These are phyloP conservation scores for Scaptomyza polygonia DNA, from an alignment of 2,888 invertebrate genomes.

Conservation along the genomic window DNA sequence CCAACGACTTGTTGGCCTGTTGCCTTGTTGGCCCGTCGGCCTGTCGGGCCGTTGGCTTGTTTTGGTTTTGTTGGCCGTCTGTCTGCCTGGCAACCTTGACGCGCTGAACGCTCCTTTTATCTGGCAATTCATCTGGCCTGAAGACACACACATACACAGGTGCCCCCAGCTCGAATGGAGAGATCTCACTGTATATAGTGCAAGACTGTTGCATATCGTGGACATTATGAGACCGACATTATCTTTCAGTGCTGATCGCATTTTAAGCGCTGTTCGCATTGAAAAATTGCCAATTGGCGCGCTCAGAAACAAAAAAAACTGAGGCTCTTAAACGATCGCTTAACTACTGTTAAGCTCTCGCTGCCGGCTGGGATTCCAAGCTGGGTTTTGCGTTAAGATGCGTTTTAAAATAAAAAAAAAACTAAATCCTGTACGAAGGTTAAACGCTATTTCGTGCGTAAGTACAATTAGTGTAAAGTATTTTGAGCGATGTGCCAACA, in stretches of 20 bases:
- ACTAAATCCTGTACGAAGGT: constrained; percentile 68
- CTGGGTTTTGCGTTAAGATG: constrained; percentile 27
- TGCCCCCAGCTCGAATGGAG: constrained; percentile 37
- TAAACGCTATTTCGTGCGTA: constrained; percentile 74
- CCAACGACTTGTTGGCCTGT: constrained; percentile 39
- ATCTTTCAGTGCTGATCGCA: constrained; percentile 66
- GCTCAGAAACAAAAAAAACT: constrained; percentile 47
- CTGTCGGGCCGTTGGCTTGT: neutral
- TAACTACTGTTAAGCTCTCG: constrained; percentile 77
- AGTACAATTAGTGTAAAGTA: constrained; percentile 75
- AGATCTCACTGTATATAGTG: constrained; percentile 24
- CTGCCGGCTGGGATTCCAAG: constrained; percentile 33
- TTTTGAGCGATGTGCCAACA: constrained; percentile 65
- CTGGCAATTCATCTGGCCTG: constrained; percentile 56
- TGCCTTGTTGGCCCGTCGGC: constrained; percentile 10
- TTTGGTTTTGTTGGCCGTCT: constrained; percentile 21
- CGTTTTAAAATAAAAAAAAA: too few relatives aligned
- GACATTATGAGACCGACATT: constrained; percentile 67
- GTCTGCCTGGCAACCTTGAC: constrained; percentile 70
- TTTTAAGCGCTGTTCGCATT: constrained; percentile 68
- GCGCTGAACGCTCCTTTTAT: constrained; percentile 54
- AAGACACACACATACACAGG: constrained; percentile 33
- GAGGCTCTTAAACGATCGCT: constrained; percentile 74
- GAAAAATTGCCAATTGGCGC: constrained; percentile 70
- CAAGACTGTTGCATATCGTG: constrained; percentile 49